A percentile compares a stretch with the other conserved stretches of the same genome.
Evolutionary conservation across 2,113 vertebrate species (phyloP).

Genomic region (Colaptes auratus): DNA sequence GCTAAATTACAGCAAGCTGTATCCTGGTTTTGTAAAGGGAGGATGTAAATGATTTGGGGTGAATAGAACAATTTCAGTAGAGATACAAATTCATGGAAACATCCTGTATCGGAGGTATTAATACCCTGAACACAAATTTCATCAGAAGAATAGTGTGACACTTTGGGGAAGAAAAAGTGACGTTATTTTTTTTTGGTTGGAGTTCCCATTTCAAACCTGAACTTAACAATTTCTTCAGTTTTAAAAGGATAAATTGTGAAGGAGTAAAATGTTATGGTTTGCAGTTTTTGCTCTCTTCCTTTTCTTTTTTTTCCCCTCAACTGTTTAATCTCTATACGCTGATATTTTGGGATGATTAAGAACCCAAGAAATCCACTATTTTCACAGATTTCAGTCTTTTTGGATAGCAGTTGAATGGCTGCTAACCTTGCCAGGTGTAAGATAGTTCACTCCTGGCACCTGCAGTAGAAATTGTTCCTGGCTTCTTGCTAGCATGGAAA

Average conservation of each 20-base stretch:
- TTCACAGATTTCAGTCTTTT: background rate
- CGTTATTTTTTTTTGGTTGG: background rate
- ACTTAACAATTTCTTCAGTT: background rate
- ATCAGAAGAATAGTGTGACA: background rate
- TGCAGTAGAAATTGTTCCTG: background rate
- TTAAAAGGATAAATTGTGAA: background rate
- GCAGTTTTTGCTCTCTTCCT: background rate
- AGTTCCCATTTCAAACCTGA: background rate
- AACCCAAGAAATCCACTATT: background rate
- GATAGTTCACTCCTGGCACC: background rate
- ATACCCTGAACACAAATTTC: background rate
- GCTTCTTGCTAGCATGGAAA: background rate
- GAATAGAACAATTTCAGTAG: background rate
- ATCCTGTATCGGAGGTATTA: background rate
- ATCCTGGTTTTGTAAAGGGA: background rate
- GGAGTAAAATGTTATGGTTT: background rate
- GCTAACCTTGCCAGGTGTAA: background rate
- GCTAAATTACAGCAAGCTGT: background rate
- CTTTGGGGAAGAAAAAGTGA: background rate
- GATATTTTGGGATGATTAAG: background rate
- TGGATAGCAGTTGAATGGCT: background rate
- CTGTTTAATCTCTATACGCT: background rate
- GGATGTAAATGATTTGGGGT: background rate
- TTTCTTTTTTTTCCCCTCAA: background rate
- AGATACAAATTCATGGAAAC: background rate